phyloP scores from a whole-genome alignment of 2,888 invertebrate genomes.

The Acleris holmiana region DNA sequence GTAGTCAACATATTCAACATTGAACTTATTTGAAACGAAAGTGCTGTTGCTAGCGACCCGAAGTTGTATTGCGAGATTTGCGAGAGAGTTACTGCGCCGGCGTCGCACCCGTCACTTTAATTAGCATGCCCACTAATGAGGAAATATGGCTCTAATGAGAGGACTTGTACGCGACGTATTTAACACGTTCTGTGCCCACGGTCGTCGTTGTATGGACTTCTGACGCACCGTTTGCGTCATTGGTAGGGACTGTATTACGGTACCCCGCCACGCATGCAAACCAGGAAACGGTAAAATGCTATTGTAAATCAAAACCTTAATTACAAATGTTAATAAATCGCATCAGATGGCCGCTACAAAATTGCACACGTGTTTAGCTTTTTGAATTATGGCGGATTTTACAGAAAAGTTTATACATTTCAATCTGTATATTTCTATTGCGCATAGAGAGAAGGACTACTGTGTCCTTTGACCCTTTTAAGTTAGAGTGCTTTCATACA shows the following conservation, averaged over 20 bases:
- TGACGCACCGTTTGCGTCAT: too few species aligned
- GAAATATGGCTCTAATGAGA: slow-evolving; percentile 83
- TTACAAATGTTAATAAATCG: slow-evolving; percentile 36
- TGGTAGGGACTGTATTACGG: background rate
- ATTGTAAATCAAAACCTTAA: slow-evolving; percentile 37
- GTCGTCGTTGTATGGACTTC: slow-evolving; percentile 30
- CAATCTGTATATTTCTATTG: background rate
- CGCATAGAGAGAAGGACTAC: slow-evolving; percentile 5
- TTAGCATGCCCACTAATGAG: slow-evolving; percentile 82
- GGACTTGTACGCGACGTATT: slow-evolving; percentile 72
- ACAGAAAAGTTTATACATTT: background rate
- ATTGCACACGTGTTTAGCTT: slow-evolving; percentile 31
- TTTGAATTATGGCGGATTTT: slow-evolving; percentile 11
- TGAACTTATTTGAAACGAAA: slow-evolving; percentile 18
- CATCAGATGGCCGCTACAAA: slow-evolving; percentile 26
- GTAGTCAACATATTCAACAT: slow-evolving; percentile 5
- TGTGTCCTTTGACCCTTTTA: slow-evolving; percentile 26
- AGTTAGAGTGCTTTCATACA: slow-evolving; percentile 17
- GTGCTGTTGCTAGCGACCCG: slow-evolving; percentile 9
- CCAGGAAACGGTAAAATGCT: slow-evolving; percentile 35
- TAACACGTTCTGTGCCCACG: slow-evolving; percentile 48
- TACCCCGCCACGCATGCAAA: slow-evolving; percentile 34
- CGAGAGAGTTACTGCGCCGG: slow-evolving; percentile 59
- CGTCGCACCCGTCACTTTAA: slow-evolving; percentile 82
- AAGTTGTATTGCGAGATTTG: slow-evolving; percentile 20